phyloP scores from a whole-genome alignment of 2,888 invertebrate genomes.

The Lepidocyrtinus sp. region DNA sequence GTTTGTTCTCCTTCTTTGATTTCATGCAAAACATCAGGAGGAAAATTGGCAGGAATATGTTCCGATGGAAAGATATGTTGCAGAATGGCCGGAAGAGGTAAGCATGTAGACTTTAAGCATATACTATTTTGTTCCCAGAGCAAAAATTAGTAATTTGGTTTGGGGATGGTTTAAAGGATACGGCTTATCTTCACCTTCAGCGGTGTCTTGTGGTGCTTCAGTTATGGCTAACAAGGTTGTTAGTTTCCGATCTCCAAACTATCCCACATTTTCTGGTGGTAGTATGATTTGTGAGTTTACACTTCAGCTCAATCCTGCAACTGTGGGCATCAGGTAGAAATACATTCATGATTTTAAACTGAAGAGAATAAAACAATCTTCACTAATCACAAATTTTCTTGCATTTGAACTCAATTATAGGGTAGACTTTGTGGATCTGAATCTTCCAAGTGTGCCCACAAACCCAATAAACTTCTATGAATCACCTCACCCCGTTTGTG shows the following conservation, averaged over 20 bases:
- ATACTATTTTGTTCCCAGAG: too few species aligned
- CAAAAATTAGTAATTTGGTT: too few species aligned
- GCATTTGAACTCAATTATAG: slow-evolving; percentile 13
- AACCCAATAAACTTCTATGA: slow-evolving; percentile 44
- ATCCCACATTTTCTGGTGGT: slow-evolving; percentile 53
- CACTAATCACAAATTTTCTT: neutral
- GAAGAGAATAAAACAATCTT: neutral
- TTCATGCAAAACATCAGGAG: slow-evolving; percentile 49
- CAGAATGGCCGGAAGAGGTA: slow-evolving; percentile 32
- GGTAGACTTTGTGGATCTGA: slow-evolving; percentile 63
- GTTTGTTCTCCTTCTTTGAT: slow-evolving; percentile 42
- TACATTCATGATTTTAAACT: too few species aligned
- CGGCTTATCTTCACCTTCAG: slow-evolving; percentile 14
- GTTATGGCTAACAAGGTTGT: slow-evolving; percentile 49
- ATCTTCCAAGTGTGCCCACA: slow-evolving; percentile 55
- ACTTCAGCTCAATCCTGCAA: slow-evolving; percentile 49
- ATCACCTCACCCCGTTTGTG: slow-evolving; percentile 54
- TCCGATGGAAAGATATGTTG: slow-evolving; percentile 52
- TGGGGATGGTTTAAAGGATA: too few species aligned
- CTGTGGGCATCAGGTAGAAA: slow-evolving; percentile 59
- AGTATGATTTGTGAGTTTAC: slow-evolving; percentile 61
- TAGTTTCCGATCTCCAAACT: slow-evolving; percentile 59
- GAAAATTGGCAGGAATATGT: slow-evolving; percentile 48
- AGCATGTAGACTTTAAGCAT: too few species aligned
- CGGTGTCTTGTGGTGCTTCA: slow-evolving; percentile 53